Base-by-base conservation (phyloP, 2,888 invertebrate species). In the Hemithea aestivaria region DNA sequence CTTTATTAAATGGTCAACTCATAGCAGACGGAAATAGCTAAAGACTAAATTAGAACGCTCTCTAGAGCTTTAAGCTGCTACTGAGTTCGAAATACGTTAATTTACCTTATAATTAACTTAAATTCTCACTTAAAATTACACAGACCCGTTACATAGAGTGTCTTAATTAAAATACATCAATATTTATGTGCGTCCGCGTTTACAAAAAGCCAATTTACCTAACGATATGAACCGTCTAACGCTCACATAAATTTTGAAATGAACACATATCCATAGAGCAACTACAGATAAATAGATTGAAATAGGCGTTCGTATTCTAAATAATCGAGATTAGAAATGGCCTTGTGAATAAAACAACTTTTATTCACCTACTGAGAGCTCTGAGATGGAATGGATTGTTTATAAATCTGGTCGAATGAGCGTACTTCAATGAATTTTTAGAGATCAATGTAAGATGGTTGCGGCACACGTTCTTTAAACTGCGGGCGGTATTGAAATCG, bases 401-500 rank as follows among this genome's bases (percentile, higher is more conserved):
- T 36, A 36, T 42, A 37, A 42, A 42, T 42, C 32, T 37, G 21
- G 10, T 34, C 10, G 35, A 55, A 58, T 46, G 56, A 40, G 52
- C 39, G 37, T 39, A 46, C 51, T 58, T 62, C 58, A 59, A 65
- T 62, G 49, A 58, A 62, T 62, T 60, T 53, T 50, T 50, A 60
- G 59, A 67, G 78, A 41, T 57, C 80, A 71, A 62, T 48, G 48
- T 55, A 55, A 48, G 67, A 45, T 75, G 77, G 77, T 69, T 61
- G 58, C 54, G 55, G 56, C 41, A 45, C 56, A 58, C 61, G 55
- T 65, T 72, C 62, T 63, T 65, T 54, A 63, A 76, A 72, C 82
- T 68, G 71, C 82, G 74, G 82, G 83, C 75, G 84, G 82, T 80
- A 79, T 79, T 77, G 77, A 68, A 79, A 82, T 80, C 82, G 76